These are phyloP conservation scores for Berghia stephanieae DNA, from an alignment of 1,140 invertebrate genomes.

Conservation along the genomic window DNA sequence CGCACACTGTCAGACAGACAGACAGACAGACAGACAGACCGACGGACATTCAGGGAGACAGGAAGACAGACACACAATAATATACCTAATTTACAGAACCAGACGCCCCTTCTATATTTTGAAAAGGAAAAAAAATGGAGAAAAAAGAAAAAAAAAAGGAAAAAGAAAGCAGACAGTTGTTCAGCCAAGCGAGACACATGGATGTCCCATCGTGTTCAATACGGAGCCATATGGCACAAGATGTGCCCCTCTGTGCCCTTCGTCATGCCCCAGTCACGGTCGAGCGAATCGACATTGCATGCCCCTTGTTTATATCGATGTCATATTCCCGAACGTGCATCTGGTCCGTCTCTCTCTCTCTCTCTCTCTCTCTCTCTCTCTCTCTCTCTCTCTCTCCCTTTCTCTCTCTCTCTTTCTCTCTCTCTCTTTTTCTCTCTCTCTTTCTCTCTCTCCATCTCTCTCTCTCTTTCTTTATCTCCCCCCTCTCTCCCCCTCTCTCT, in stretches of 20 bases:
- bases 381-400: not conserved
- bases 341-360: constrained; percentile 3
- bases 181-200: too few species aligned
- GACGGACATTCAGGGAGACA: not conserved
- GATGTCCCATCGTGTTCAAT: too few species aligned
- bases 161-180: too few species aligned
- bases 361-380: not conserved
- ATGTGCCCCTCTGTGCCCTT: too few species aligned
- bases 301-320: too few species aligned
- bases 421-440: constrained; percentile 1
- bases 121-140: constrained; percentile 14
- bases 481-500: not conserved
- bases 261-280: too few species aligned
- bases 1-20: not conserved
- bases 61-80: not conserved
- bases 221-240: too few species aligned
- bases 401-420: constrained; percentile 14
- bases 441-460: constrained; percentile 3
- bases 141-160: not conserved
- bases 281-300: too few species aligned
- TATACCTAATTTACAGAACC: too few species aligned
- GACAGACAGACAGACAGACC: constrained; percentile 14
- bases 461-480: not conserved
- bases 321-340: too few species aligned
- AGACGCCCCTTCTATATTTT: too few species aligned